phyloP scores from a whole-genome alignment of 2,888 invertebrate genomes.

The Leptopilina drosophilae region DNA sequence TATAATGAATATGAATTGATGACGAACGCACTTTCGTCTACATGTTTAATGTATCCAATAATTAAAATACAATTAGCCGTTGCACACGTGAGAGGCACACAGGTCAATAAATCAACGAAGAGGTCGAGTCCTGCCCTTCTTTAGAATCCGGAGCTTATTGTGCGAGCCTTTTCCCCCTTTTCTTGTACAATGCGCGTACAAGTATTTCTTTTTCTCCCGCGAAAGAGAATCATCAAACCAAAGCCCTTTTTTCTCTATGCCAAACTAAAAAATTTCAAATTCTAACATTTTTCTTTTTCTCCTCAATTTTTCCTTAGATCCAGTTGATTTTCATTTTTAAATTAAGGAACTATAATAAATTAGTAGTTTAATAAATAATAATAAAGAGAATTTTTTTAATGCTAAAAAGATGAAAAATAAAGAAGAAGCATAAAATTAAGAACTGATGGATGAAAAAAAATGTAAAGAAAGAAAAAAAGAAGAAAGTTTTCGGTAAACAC shows the following conservation, averaged over 20 bases:
- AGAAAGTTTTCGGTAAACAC: too few relatives aligned
- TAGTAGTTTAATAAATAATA: too few relatives aligned
- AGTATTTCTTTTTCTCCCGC: neutral
- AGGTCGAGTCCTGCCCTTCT: slow-evolving; percentile 37
- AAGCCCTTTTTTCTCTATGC: neutral
- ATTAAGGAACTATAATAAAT: too few relatives aligned
- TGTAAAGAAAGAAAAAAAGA: too few relatives aligned
- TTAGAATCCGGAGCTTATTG: slow-evolving; percentile 9
- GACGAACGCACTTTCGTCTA: slow-evolving; percentile 31
- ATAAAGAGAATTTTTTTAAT: neutral
- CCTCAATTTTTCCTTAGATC: too few relatives aligned
- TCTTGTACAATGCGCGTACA: slow-evolving; percentile 8
- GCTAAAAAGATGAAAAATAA: too few relatives aligned
- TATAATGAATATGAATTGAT: slow-evolving; percentile 39
- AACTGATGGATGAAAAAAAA: too few relatives aligned
- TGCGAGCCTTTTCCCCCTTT: neutral
- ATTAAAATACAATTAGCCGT: slow-evolving; percentile 54
- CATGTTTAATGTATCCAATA: slow-evolving; percentile 41
- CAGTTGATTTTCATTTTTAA: too few relatives aligned
- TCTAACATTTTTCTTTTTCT: neutral
- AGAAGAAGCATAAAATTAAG: too few relatives aligned
- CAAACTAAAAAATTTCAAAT: neutral
- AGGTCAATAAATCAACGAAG: slow-evolving; percentile 50
- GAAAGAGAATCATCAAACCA: neutral
- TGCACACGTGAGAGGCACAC: slow-evolving; percentile 41